These are phyloP conservation scores for Metridium senile DNA, from an alignment of 92 coral and sea anemone species.

Conservation along the genomic window DNA sequence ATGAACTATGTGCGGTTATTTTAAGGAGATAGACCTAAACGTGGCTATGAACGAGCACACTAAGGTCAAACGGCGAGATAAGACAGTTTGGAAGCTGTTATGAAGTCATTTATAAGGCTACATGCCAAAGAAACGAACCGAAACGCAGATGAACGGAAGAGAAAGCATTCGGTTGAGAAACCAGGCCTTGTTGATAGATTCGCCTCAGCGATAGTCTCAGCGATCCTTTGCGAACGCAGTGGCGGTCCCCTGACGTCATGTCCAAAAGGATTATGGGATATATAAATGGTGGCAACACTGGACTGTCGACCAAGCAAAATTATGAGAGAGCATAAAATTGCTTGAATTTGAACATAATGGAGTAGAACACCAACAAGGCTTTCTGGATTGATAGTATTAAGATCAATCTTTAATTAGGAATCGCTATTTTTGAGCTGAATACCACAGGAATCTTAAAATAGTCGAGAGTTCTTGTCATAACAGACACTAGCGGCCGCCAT, in stretches of 20 bases:
- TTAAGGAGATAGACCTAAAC: too few species aligned
- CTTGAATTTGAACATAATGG: conserved; percentile 23
- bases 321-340: conserved; percentile 4
- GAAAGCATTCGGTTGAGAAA: conserved; percentile 23
- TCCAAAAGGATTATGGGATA: conserved; percentile 90
- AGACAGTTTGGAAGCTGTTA: background rate
- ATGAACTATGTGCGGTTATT: background rate
- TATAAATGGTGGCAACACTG: conserved; percentile 80
- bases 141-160: background rate
- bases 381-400: conserved; percentile 8
- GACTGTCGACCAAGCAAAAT: conserved; percentile 9
- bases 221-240: conserved; percentile 59
- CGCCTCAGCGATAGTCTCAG: background rate
- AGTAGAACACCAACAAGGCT: conserved; percentile 5
- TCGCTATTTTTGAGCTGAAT: conserved; percentile 5
- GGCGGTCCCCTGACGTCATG: conserved; percentile 70
- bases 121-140: background rate
- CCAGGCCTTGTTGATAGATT: conserved; percentile 56
- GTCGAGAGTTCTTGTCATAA: conserved; percentile 33
- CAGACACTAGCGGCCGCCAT: conserved; percentile 49
- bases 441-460: background rate
- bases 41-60: too few species aligned
- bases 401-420: background rate
- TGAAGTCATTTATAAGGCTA: background rate
- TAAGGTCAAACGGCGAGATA: background rate